Evolutionary conservation across 2,888 invertebrate species (phyloP), one percentile per base, ranked within the genome.

Genomic region (Campoplex capitator): DNA sequence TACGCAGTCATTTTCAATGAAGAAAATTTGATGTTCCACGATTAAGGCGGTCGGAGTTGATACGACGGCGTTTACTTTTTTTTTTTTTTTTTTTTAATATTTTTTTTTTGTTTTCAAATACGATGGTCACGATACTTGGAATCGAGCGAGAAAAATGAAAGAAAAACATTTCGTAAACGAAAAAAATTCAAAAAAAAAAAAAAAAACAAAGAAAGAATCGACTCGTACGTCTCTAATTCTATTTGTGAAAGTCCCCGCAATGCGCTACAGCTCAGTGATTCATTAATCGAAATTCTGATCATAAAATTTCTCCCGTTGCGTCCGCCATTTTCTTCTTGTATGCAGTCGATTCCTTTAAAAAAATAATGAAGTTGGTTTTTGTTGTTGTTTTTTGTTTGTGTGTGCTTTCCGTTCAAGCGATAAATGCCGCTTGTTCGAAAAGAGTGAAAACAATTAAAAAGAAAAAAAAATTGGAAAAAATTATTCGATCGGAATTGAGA

Each of bases 301-400:
- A 89, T 88, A 88, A 89, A 89, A 88, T 88, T 87, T 89, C 89
- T 89, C 93, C 92, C 83, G 93, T 93, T 85, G 94, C 94, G 81
- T 94, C 93, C 93, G 95, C 95, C 89, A 95, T 93, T 91, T 96
- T 97, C 95, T 97, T 97, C 95, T 97, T 97, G 95, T 98, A 98
- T 78, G 97, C 97, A 88, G 97, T 97, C 97, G 97, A 97, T 95
- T 98, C 97, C 97, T 97, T 94, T 3, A 95, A 95, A 88, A 90
- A 90, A 88, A 90, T 23, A 73, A 54, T 35, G 6, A 54, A 54
- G 54, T 23, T 73, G 54, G n/a, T 35, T 62, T 71, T 71, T 38
- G 42, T 48, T 45, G 48, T 56, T 56, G 23, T 23, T 23, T 23
- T 18, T 48, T 35, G 11, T 3, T 51, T 70, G 67, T 67, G 23